Conservation (phyloP, 1,140 invertebrate species). For the Dreissena rostriformis region DNA sequence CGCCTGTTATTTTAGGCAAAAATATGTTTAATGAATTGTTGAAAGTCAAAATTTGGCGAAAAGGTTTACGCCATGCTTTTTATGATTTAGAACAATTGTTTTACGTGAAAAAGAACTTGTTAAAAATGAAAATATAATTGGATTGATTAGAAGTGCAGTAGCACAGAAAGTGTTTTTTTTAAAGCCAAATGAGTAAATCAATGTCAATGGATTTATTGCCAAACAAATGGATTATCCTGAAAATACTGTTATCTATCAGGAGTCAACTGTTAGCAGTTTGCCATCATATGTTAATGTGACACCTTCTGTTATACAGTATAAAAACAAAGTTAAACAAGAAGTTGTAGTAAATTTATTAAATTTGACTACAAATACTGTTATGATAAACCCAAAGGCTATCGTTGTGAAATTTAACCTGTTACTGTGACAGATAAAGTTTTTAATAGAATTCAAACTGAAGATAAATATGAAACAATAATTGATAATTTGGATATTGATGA, state of each 20-base stretch:
- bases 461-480: background rate
- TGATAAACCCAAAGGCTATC: background rate
- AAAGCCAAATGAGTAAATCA: background rate
- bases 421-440: background rate
- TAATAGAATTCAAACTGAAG: background rate
- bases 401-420: conserved; percentile 16
- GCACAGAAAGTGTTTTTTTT: background rate
- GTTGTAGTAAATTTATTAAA: background rate
- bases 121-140: background rate
- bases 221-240: conserved; percentile 11
- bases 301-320: conserved; percentile 9
- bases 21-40: conserved; percentile 32
- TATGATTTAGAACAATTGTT: background rate
- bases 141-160: background rate
- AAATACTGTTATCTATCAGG: conserved; percentile 23
- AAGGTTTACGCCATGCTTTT: background rate
- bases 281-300: conserved; percentile 13
- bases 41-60: background rate
- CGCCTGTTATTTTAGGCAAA: conserved; percentile 25
- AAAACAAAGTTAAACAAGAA: background rate
- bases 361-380: background rate
- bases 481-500: background rate
- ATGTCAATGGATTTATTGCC: background rate
- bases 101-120: background rate
- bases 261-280: conserved; percentile 23